Evolutionary conservation across 2,888 invertebrate genomes (phyloP).

Genomic region (Hydrotaea diabolus): DNA sequence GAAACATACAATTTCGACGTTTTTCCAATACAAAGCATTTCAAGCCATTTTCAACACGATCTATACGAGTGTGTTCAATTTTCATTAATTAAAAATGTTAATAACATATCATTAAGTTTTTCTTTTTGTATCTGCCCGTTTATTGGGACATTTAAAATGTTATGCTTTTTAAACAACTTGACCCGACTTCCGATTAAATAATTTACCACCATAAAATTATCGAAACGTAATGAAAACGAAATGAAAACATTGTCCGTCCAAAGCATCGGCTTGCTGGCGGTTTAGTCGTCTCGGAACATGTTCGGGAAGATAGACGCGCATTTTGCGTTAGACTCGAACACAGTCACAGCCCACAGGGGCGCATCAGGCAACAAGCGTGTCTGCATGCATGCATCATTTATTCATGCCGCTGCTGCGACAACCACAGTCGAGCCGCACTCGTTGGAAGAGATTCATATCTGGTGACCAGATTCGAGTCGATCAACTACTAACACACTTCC

Average conservation of each 20-base stretch:
- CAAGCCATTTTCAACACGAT: too few relatives aligned
- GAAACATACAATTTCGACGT: too few relatives aligned
- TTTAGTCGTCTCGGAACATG: background rate
- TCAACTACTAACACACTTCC: slow-evolving; percentile 63
- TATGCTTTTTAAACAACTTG: slow-evolving; percentile 13
- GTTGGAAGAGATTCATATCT: background rate
- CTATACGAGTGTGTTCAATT: too few relatives aligned
- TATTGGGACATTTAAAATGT: background rate
- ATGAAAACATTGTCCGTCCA: background rate
- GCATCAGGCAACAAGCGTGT: slow-evolving; percentile 3
- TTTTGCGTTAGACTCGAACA: slow-evolving; percentile 1
- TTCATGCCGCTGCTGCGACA: background rate
- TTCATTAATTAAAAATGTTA: slow-evolving; percentile 16
- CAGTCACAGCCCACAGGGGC: background rate
- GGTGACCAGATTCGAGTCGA: background rate
- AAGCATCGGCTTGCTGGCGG: too few relatives aligned
- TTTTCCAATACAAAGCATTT: too few relatives aligned
- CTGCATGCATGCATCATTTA: too few relatives aligned
- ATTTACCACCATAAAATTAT: slow-evolving; percentile 30
- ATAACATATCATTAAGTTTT: slow-evolving; percentile 5
- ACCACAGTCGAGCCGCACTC: background rate
- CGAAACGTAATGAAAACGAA: background rate
- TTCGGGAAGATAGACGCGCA: background rate
- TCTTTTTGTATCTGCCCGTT: background rate
- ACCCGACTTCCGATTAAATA: slow-evolving; percentile 61